Evolutionary conservation across 2,888 invertebrate genomes (phyloP).

Genomic region (Dynastes maya): DNA sequence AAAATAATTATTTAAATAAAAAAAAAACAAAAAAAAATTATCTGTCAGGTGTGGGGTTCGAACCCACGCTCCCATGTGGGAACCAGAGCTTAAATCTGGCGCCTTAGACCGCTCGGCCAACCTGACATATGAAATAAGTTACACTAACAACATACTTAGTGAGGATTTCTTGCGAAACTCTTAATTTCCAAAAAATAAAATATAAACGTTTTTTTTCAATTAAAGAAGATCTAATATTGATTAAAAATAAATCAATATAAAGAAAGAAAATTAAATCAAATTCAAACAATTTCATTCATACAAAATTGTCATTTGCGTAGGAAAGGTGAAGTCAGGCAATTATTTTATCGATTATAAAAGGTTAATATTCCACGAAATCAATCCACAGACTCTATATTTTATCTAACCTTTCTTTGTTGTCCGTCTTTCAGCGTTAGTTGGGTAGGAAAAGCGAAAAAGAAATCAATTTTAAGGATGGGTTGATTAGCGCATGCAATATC

Average conservation of each 20-base stretch:
- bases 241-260: not conserved
- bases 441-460: not conserved
- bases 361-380: conserved; percentile 1
- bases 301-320: not conserved
- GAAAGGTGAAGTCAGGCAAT: not conserved
- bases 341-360: not conserved
- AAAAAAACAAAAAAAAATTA: no score
- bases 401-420: not conserved
- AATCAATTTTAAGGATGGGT: conserved; percentile 10
- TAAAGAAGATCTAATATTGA: no score
- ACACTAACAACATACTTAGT: not conserved
- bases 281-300: not conserved
- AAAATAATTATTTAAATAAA: no score
- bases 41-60: conserved; percentile 80
- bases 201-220: not conserved
- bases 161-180: not conserved
- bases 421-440: not conserved
- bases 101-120: conserved; percentile 82
- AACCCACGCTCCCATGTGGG: conserved; percentile 79
- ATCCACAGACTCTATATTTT: not conserved
- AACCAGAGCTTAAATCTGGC: conserved; percentile 82
- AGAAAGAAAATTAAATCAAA: not conserved
- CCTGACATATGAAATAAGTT: conserved; percentile 69
- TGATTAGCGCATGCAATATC: not conserved
- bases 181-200: not conserved